These are phyloP conservation scores for Drosophila erecta DNA, from an alignment of 1,140 invertebrate species.

Conservation along the genomic window DNA sequence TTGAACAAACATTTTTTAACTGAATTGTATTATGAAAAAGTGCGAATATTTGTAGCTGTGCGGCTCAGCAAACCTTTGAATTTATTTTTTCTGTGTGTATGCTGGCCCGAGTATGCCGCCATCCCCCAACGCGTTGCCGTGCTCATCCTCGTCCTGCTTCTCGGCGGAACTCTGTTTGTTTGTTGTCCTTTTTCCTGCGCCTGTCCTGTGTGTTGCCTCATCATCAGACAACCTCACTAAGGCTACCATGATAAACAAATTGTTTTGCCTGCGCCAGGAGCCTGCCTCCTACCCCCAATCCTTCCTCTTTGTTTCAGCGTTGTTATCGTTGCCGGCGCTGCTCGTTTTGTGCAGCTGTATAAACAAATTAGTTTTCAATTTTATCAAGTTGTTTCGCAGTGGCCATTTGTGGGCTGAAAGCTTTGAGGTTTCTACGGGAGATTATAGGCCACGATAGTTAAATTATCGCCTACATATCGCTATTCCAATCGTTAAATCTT, in stretches of 20 bases:
- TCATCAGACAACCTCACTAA: conserved; percentile 70
- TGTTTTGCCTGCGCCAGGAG: conserved; percentile 51
- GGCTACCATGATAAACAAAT: conserved; percentile 83
- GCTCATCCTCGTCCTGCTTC: conserved; percentile 20
- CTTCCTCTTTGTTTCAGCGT: conserved; percentile 28
- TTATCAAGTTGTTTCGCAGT: conserved; percentile 67
- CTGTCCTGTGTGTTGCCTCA: conserved; percentile 50
- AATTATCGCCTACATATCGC: not conserved
- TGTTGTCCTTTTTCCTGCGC: conserved; percentile 72
- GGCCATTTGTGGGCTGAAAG: conserved; percentile 37
- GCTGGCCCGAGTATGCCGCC: conserved; percentile 6
- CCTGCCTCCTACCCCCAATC: conserved; percentile 13
- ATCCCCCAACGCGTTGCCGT: conserved; percentile 19
- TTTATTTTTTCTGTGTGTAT: not conserved
- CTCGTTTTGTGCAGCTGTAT: conserved; percentile 81
- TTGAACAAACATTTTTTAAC: no score
- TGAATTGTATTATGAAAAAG: no score
- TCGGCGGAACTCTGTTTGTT: conserved; percentile 46
- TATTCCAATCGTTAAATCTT: no score
- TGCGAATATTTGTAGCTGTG: no score
- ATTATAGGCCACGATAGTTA: not conserved
- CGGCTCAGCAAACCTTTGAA: no score
- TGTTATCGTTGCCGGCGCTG: conserved; percentile 71
- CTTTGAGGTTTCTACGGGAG: conserved; percentile 1
- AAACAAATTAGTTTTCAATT: conserved; percentile 84